These are phyloP conservation scores for Enteromius fasciolatus DNA, from an alignment of 2,797 vertebrate genomes.

Conservation along the genomic window DNA sequence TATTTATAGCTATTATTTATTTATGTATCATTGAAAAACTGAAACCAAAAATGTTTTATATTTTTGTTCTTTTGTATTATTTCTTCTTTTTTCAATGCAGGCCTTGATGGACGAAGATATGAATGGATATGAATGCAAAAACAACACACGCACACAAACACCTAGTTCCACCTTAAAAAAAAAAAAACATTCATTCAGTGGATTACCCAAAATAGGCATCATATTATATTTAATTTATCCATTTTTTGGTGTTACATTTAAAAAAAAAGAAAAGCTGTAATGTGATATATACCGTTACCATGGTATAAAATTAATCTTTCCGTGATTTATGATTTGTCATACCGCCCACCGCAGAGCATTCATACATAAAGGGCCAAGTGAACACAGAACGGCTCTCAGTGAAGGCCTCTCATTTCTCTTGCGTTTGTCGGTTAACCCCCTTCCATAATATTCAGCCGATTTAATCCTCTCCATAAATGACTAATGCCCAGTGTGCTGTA, in stretches of 20 bases:
- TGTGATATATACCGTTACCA: not conserved
- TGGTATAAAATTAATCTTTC: not conserved
- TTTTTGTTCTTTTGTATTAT: too few species aligned
- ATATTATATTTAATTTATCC: not conserved
- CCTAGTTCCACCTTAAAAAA: too few species aligned
- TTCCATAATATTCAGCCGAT: constrained; percentile 34
- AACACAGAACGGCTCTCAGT: not conserved
- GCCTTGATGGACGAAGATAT: not conserved
- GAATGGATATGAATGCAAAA: not conserved
- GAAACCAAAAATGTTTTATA: not conserved
- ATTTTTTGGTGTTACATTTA: not conserved
- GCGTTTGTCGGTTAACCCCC: constrained; percentile 49
- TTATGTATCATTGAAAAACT: not conserved
- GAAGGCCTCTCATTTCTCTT: constrained; percentile 42
- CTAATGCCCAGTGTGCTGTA: constrained; percentile 73
- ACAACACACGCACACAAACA: not conserved
- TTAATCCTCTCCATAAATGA: constrained; percentile 65
- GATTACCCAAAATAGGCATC: not conserved
- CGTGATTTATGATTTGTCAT: not conserved
- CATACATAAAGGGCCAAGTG: not conserved
- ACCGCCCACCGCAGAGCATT: not conserved
- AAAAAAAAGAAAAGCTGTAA: not conserved
- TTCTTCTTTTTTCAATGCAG: not conserved
- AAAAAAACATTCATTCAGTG: not conserved
- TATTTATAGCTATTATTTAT: not conserved